These are phyloP conservation scores for Anticlea derivata DNA, from an alignment of 2,888 invertebrate species.

Conservation along the genomic window DNA sequence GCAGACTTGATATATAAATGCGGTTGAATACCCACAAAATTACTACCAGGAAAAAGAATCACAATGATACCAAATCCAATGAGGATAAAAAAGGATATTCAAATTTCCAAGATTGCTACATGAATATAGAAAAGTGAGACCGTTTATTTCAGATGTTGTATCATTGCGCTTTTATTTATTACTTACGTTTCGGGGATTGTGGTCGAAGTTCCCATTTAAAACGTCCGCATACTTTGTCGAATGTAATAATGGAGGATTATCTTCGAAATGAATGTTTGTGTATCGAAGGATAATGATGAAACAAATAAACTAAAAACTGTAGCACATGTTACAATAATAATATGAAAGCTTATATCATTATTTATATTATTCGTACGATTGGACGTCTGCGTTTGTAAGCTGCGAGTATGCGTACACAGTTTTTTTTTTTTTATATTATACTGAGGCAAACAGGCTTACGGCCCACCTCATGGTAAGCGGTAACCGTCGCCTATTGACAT, in stretches of 20 bases:
- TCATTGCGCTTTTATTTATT: slow-evolving; percentile 32
- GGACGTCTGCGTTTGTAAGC: no score
- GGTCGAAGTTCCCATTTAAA: slow-evolving; percentile 25
- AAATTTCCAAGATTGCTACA: slow-evolving; percentile 44
- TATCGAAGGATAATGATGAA: slow-evolving; percentile 5
- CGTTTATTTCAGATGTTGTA: slow-evolving; percentile 39
- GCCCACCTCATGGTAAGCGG: no score
- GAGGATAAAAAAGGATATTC: slow-evolving; percentile 55
- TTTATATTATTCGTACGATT: no score
- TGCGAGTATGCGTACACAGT: no score
- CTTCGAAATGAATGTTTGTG: slow-evolving; percentile 13
- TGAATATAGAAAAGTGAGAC: slow-evolving; percentile 45
- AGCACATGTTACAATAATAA: no score
- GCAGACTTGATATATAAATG: slow-evolving; percentile 71
- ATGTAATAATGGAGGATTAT: slow-evolving; percentile 20
- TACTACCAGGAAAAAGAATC: slow-evolving; percentile 56
- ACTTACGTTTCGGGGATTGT: slow-evolving; percentile 25
- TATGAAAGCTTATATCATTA: no score
- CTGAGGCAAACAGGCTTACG: no score
- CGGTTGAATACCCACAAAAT: slow-evolving; percentile 62
- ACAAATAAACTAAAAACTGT: neutral
- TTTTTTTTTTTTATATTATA: no score
- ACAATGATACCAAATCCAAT: slow-evolving; percentile 50
- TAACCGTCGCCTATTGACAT: no score
- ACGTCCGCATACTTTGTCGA: slow-evolving; percentile 19